Percentiles rank a stretch among this genome's conserved stretches.
Conservation (phyloP, 2,888 invertebrate species). For the Drosophila anomelani region DNA sequence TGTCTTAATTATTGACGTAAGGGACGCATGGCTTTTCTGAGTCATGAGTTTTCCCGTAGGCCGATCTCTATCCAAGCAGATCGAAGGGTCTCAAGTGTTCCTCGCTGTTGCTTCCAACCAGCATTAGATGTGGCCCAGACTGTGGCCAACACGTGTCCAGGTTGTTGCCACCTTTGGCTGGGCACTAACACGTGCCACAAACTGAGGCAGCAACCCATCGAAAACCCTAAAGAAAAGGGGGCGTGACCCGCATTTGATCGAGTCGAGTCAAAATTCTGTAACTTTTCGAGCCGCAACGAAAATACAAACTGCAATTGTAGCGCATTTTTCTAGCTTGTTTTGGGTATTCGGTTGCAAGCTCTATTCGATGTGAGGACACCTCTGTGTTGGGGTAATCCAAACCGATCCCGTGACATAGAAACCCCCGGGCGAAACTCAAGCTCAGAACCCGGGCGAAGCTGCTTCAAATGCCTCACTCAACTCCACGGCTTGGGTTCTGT, state of each 20-base stretch:
- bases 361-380: conserved; percentile 28
- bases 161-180: conserved; percentile 31
- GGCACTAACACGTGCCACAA: conserved; percentile 61
- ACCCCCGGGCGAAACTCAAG: conserved; percentile 52
- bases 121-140: conserved; percentile 27
- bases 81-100: conserved; percentile 3
- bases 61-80: conserved; percentile 15
- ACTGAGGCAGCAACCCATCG: conserved; percentile 28
- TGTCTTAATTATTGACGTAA: conserved; percentile 56
- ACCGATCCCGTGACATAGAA: conserved; percentile 68
- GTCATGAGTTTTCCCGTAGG: conserved; percentile 57
- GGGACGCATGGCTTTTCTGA: conserved; percentile 49
- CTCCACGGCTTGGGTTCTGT: conserved; percentile 6
- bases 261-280: conserved; percentile 7
- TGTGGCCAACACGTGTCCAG: conserved; percentile 56
- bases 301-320: conserved; percentile 65
- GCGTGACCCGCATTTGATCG: conserved; percentile 64
- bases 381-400: conserved; percentile 55
- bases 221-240: conserved; percentile 42
- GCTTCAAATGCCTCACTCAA: conserved; percentile 32
- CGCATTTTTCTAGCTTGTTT: conserved; percentile 76
- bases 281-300: conserved; percentile 9
- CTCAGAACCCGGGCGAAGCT: conserved; percentile 17
- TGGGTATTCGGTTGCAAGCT: conserved; percentile 68
- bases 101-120: conserved; percentile 37